phyloP scores from a whole-genome alignment of 2,888 invertebrate genomes.

The Trissonchulus sp. region DNA sequence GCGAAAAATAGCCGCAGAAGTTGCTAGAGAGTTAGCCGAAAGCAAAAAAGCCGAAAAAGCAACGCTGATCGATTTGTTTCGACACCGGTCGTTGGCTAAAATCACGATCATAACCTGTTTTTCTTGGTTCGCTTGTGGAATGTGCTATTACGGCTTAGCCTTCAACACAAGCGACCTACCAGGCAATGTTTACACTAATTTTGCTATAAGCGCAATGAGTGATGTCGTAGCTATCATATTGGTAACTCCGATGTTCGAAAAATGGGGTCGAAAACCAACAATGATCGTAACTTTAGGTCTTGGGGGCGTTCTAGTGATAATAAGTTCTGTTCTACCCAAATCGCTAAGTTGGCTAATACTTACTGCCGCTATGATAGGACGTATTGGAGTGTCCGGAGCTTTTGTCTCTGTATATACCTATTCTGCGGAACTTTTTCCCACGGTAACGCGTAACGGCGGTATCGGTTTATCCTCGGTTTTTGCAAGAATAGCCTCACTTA shows the following conservation, averaged over 20 bases:
- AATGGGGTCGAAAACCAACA: slow-evolving; percentile 6
- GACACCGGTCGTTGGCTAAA: slow-evolving; percentile 22
- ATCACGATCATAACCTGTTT: slow-evolving; percentile 24
- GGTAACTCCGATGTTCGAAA: slow-evolving; percentile 18
- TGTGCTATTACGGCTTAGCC: slow-evolving; percentile 31
- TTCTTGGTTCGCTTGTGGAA: slow-evolving; percentile 28
- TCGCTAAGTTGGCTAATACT: not conserved
- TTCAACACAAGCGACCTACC: slow-evolving; percentile 30
- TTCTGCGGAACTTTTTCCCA: slow-evolving; percentile 32
- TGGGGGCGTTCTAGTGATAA: slow-evolving; percentile 22
- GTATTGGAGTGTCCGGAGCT: slow-evolving; percentile 22
- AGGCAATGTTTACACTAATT: slow-evolving; percentile 28
- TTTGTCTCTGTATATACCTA: slow-evolving; percentile 33
- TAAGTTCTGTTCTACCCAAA: not conserved
- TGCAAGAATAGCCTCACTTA: slow-evolving; percentile 29
- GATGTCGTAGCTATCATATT: slow-evolving; percentile 28
- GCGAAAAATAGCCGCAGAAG: too few species aligned
- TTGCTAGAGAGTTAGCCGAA: too few species aligned
- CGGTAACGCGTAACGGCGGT: slow-evolving; percentile 31
- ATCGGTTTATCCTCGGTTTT: slow-evolving; percentile 27
- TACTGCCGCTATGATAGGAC: slow-evolving; percentile 26
- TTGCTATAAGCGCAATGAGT: slow-evolving; percentile 14
- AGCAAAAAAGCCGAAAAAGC: too few species aligned
- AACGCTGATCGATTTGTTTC: too few species aligned
- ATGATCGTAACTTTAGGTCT: slow-evolving; percentile 17